Percentiles rank a stretch among this genome's conserved stretches.
These are phyloP conservation scores for Himalopsyche anomala DNA, from an alignment of 2,888 invertebrate species.

Conservation along the genomic window DNA sequence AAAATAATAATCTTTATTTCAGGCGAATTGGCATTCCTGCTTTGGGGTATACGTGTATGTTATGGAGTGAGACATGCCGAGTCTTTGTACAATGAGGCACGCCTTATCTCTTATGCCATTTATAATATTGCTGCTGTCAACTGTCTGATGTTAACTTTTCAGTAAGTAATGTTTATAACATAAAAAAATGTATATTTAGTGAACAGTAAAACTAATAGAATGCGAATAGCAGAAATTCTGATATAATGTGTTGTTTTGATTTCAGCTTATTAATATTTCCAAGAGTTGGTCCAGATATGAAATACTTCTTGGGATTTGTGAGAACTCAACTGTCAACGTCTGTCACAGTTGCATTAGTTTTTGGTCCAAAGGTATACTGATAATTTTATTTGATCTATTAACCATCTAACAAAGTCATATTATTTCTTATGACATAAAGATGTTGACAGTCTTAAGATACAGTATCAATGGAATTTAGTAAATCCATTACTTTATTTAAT, in stretches of 20 bases:
- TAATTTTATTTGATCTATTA: too few species aligned
- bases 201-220: too few species aligned
- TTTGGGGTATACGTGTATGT: conserved; percentile 91
- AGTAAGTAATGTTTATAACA: conserved; percentile 81
- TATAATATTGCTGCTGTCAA: conserved; percentile 96
- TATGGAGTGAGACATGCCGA: conserved; percentile 93
- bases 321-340: conserved; percentile 95
- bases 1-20: conserved; percentile 66
- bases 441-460: too few species aligned
- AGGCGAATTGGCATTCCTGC: conserved; percentile 87
- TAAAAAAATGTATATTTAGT: too few species aligned
- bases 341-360: conserved; percentile 89
- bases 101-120: conserved; percentile 94
- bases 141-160: conserved; percentile 93
- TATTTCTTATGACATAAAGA: too few species aligned
- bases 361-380: conserved; percentile 84
- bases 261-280: conserved; percentile 90
- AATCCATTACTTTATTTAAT: too few species aligned
- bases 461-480: too few species aligned
- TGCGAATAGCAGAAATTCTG: too few species aligned
- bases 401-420: too few species aligned
- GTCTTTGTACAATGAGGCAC: conserved; percentile 94
- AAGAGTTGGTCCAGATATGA: conserved; percentile 92
- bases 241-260: conserved; percentile 64
- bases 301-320: conserved; percentile 93